A percentile compares a stretch with the other conserved stretches of the same genome.
Conservation (phyloP, 2,888 invertebrate species). For the Tyria jacobaeae region DNA sequence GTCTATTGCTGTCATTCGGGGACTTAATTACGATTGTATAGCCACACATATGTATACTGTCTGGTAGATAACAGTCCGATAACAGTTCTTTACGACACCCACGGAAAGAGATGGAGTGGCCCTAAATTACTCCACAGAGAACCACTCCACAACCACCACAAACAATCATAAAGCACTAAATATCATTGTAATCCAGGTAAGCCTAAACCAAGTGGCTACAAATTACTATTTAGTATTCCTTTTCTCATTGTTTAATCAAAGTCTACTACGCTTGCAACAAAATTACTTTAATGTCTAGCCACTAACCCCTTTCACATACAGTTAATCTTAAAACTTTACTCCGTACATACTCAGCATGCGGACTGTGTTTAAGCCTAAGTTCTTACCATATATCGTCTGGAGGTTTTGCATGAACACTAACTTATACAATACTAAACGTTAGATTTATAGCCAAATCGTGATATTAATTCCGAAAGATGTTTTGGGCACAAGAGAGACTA, state of each 20-base stretch:
- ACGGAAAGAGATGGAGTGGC: too few species aligned
- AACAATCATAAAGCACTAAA: too few species aligned
- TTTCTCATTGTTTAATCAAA: neutral
- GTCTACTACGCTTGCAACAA: neutral
- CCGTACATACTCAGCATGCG: constrained; percentile 18
- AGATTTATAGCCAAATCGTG: constrained; percentile 22
- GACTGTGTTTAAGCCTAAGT: constrained; percentile 46
- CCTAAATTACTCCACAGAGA: too few species aligned
- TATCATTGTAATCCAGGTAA: too few species aligned
- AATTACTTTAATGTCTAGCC: constrained; percentile 24
- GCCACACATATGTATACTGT: too few species aligned
- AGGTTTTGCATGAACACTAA: constrained; percentile 24
- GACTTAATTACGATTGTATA: too few species aligned
- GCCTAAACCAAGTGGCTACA: too few species aligned
- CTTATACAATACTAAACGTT: constrained; percentile 19
- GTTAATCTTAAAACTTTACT: constrained; percentile 39
- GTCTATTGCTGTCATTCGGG: too few species aligned
- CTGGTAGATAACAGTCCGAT: too few species aligned
- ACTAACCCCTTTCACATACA: constrained; percentile 2
- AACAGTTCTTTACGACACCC: too few species aligned
- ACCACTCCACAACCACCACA: too few species aligned
- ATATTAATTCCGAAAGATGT: neutral
- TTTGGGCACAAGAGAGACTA: neutral
- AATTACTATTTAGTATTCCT: too few species aligned
- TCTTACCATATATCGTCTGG: constrained; percentile 57